These are phyloP conservation scores for Salvelinus namaycush DNA, from an alignment of 2,113 vertebrate species.

Conservation along the genomic window DNA sequence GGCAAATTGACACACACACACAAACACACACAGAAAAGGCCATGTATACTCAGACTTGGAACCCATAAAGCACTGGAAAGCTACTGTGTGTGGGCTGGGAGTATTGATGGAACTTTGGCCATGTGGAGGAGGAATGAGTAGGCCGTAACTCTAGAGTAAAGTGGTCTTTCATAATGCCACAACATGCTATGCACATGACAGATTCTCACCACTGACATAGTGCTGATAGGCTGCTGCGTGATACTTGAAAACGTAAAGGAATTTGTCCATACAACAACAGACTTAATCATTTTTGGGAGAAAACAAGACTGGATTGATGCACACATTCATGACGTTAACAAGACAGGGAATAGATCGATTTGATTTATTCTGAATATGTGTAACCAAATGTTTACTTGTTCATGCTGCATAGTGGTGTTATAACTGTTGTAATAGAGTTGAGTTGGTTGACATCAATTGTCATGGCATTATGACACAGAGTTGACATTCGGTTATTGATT, in stretches of 20 bases:
- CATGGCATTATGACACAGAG: slow-evolving; percentile 3
- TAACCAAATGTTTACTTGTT: no score
- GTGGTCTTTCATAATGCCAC: background rate
- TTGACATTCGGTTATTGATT: slow-evolving; percentile 35
- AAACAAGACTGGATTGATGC: no score
- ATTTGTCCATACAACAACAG: no score
- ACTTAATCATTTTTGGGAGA: no score
- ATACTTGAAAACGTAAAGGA: background rate
- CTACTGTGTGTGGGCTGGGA: background rate
- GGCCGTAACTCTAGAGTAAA: background rate
- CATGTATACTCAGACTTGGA: background rate
- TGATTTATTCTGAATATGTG: no score
- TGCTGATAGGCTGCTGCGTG: background rate
- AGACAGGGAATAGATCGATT: no score
- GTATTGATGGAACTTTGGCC: background rate
- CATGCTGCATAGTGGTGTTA: no score
- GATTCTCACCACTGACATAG: background rate
- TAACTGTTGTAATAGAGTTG: no score
- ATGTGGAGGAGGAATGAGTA: background rate
- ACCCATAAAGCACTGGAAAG: background rate
- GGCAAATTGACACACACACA: background rate
- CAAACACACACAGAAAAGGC: background rate
- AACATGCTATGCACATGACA: background rate
- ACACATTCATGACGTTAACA: no score
- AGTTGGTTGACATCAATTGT: background rate